Evolutionary conservation across 2,797 vertebrate species (phyloP), one percentile per base, ranked within the genome.

Genomic region (Sarcoramphus papa): DNA sequence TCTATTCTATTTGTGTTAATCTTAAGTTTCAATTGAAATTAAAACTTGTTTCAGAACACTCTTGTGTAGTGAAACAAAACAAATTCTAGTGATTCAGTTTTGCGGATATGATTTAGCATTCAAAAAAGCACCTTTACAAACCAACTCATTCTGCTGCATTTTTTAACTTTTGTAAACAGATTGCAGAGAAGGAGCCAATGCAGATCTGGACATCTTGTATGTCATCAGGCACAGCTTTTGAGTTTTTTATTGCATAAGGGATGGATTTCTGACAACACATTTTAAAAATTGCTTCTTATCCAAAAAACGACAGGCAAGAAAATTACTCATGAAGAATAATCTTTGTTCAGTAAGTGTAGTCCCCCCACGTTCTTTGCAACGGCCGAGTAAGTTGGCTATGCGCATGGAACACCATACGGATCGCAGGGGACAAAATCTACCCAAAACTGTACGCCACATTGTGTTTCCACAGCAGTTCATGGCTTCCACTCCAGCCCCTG

Each of bases 181-280:
- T 97, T 97, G 97, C 94, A 96, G 94, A 90, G 92, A 96, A 95
- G 87, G 95, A 97, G 97, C 97, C 97, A 97, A 90, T 96, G 87
- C 91, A 94, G 95, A 97, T 97, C 97, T 97, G 96, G 96, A 96
- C 95, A 96, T 97, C 96, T 95, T 96, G 92, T 96, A 92, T 95
- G 96, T 95, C 95, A 96, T 97, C 90, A 95, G 95, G 95, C 97
- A 95, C 96, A 97, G 95, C 94, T 96, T 97, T 97, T 59, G 95
- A 97, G 96, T 93, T 96, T 97, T 97, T 95, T 96, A 95, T 97
- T 97, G 95, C 95, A 96, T 97, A 96, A 96, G 95, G 96, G 96
- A 97, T 95, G 95, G 95, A 96, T 96, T 97, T 97, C 97, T 97
- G 97, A 97, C 97, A 97, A 97, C 97, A 97, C 97, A 94, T 97